Evolutionary conservation across 2,113 vertebrate species (phyloP), one percentile per base, ranked within the genome.

Genomic region (Puntigrus tetrazona): DNA sequence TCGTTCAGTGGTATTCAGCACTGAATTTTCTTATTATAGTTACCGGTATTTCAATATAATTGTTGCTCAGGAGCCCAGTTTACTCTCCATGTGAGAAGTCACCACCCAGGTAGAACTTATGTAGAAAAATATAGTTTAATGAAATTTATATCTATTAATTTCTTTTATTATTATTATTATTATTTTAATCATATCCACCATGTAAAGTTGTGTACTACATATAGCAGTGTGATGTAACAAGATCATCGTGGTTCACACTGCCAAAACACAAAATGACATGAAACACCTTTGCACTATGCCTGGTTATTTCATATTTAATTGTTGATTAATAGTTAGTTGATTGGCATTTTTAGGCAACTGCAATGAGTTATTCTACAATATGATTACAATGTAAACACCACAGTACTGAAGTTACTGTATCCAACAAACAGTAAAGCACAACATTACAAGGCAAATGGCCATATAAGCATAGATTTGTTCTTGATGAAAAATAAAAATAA

Each of bases 101-200:
- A 69, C 90, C 89, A 83, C 90, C 90, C 91, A 88, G 88, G 89
- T 92, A 91, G 91, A 94, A 93, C 91, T 91, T 91, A 90, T 94
- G 94, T 95, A 95, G 92, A 95, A 95, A 95, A 95, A 95, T 95
- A 95, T 94, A 95, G 91, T 87, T 92, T 89, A 92, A 95, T 95
- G 93, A 93, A 88, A 91, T 94, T 90, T 92, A 91, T 92, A 92
- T 92, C 92, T 91, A 91, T 88, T 92, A 82, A 91, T 92, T 91
- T 90, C 81, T 70, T 69, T 75, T 41, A 7, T 9, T 22, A 18
- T 55, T 55, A 55, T 47, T 43, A 43, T 74, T 74, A 84, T 92
- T 90, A 90, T 78, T 93, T 79, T 88, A 92, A 93, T 92, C 93
- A 91, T 92, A 94, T 89, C 89, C 92, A 92, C 81, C 92, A 91